Base-by-base conservation (phyloP, 2,888 invertebrate genomes). In the Lithophane socia region DNA sequence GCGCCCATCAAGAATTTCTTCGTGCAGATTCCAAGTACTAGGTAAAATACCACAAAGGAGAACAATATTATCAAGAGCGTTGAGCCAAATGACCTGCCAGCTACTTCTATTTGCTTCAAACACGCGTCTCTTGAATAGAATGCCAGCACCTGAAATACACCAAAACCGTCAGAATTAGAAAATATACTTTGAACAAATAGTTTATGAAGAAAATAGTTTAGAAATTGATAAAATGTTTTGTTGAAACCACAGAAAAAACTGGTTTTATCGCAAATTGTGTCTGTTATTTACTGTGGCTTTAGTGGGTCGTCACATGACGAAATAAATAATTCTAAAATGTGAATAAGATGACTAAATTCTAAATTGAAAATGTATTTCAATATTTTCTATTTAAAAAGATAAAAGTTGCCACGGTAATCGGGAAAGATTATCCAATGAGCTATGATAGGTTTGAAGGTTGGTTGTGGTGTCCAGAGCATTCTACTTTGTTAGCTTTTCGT, bases 1-100 rank as follows among this genome's bases (percentile, higher is more conserved):
- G 98, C 98, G 49, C 98, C 98, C 93, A 98, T 97, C 61, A 98
- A 93, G 90, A 97, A 97, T 91, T 97, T 97, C 91, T 98, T 97
- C 2, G 97, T 96, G 65, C 97, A 92, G 70, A 97, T 97, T 72
- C 98, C 98, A 63, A 97, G 97, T 77, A 97, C 94, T 44, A 98
- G 97, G 91, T 98, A 98, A 80, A 97, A 93, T 54, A 97, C 93
- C 3, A 96, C 89, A 74, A 97, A 92, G 0, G 97, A 96, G 84
- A 98, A 97, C 86, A 98, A 97, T 79, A 98, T 94, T 63, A 98
- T 97, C 24, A 98, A 93, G 75, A 98, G 93, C 0, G 97, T 97
- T 0, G 98, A 97, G 8, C 98, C 98, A 0, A 97, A 94, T 0
- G 98, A 98, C 58, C 98, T 93, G 16, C 95, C 94, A 0, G 90